phyloP scores from a whole-genome alignment of 1,140 invertebrate genomes.

The Teleopsis dalmanni region DNA sequence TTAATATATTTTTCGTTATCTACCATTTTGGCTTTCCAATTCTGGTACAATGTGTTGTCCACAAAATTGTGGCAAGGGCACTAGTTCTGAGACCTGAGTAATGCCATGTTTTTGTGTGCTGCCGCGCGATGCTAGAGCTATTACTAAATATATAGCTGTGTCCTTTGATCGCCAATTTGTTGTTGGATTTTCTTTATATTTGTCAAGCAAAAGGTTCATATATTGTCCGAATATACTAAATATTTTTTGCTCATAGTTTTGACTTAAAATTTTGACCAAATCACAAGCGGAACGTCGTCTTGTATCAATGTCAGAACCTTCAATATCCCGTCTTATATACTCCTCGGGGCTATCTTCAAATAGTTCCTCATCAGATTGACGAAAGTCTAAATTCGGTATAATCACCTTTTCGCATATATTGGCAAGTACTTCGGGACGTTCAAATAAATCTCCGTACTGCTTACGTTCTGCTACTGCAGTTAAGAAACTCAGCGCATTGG shows the following conservation, averaged over 20 bases:
- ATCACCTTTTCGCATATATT: conserved; percentile 96
- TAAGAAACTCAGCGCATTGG: conserved; percentile 91
- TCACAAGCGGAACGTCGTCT: conserved; percentile 91
- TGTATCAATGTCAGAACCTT: conserved; percentile 97
- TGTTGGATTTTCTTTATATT: conserved; percentile 67
- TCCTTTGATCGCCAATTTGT: conserved; percentile 91
- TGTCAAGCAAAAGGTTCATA: conserved; percentile 72
- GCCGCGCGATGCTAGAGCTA: conserved; percentile 85
- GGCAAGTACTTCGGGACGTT: conserved; percentile 75
- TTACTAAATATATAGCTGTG: conserved; percentile 91
- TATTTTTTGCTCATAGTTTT: conserved; percentile 85
- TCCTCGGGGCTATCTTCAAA: conserved; percentile 98
- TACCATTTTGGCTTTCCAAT: conserved; percentile 60
- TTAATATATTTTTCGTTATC: background rate
- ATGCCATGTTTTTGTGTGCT: conserved; percentile 85
- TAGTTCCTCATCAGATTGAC: conserved; percentile 89
- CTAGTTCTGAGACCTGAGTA: conserved; percentile 81
- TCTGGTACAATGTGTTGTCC: conserved; percentile 77
- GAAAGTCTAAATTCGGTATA: conserved; percentile 95
- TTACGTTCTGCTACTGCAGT: conserved; percentile 86
- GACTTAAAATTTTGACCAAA: conserved; percentile 81
- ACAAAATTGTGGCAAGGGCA: conserved; percentile 84
- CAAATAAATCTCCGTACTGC: conserved; percentile 82
- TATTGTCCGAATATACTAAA: conserved; percentile 89
- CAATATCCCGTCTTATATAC: conserved; percentile 93